Evolutionary conservation across 2,888 invertebrate genomes (phyloP), one percentile per base, ranked within the genome.

Genomic region (Synanthedon formicaeformis): DNA sequence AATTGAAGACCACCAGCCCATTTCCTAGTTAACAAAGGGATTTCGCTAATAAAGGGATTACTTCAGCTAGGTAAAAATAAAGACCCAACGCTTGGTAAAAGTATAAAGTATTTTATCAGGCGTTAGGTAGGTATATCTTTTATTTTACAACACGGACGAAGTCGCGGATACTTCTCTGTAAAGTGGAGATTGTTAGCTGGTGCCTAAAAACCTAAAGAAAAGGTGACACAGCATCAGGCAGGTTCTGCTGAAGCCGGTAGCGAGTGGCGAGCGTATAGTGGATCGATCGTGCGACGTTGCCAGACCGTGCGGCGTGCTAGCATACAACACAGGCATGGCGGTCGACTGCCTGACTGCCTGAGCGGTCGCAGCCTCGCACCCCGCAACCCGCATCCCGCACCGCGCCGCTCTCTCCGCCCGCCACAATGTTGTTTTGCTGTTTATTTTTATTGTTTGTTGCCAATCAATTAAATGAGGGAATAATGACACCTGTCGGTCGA

Each of bases 221-320:
- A 45, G n/a, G n/a, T 13, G 14, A n/a, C 6, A 45, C 48, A 14
- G 48, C 14, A 45, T n/a, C 48, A 14, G 45, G 45, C 12, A 23
- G 23, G 23, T 4, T 34, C 18, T 50, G 13, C 16, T 10, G n/a
- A 50, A 34, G 34, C 34, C 34, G 34, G 34, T 34, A 50, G 50
- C 23, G 40, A n/a, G 51, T 41, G 13, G 48, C 40, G 41, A 40
- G 51, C 49, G 41, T 41, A n/a, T n/a, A 11, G 41, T 23, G 63
- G 75, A 81, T 84, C 85, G 81, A 84, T 85, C 64, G 70, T 52
- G 84, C 84, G 79, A 72, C 75, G 85, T 84, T 84, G 85, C 85
- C 85, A 72, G 66, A 73, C 71, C 67, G 78, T 69, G 63, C 69
- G 18, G 55, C 34, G 34, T 34, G 55, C 34, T 10, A 34, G 34